A percentile compares a stretch with the other conserved stretches of the same genome.
Conservation (phyloP, 2,888 invertebrate genomes). For the Aphelenchoides bicaudatus region DNA sequence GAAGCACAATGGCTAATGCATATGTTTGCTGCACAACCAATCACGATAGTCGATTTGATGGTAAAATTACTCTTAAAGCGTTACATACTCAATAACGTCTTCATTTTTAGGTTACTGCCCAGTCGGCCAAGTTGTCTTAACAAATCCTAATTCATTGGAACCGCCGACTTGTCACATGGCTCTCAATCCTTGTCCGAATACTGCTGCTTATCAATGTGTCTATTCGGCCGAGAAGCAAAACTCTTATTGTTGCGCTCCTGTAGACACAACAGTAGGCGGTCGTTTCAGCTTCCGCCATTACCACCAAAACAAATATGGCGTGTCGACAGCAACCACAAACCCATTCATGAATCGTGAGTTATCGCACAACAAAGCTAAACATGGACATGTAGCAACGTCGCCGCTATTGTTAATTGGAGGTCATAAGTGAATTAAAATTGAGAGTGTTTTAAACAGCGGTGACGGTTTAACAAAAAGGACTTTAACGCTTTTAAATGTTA, state of each 20-base stretch:
- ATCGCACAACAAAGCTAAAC: too few species aligned
- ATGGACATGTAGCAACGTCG: not conserved
- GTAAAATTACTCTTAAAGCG: slow-evolving; percentile 4
- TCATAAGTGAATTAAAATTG: not conserved
- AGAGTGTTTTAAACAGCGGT: not conserved
- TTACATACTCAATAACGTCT: not conserved
- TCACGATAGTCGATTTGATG: slow-evolving; percentile 31
- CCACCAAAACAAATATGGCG: slow-evolving; percentile 12
- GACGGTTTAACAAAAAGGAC: not conserved
- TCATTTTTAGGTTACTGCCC: slow-evolving; percentile 53
- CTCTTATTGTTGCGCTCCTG: slow-evolving; percentile 58
- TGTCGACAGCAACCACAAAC: slow-evolving; percentile 9
- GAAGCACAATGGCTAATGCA: slow-evolving; percentile 33
- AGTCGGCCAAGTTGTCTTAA: slow-evolving; percentile 56
- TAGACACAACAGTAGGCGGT: slow-evolving; percentile 46
- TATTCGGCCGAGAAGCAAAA: slow-evolving; percentile 59
- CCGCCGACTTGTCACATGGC: slow-evolving; percentile 59
- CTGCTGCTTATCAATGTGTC: slow-evolving; percentile 55
- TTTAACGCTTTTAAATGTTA: too few species aligned
- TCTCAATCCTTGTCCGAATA: slow-evolving; percentile 55
- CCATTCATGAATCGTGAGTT: not conserved
- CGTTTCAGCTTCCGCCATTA: slow-evolving; percentile 7
- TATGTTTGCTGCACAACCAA: slow-evolving; percentile 37
- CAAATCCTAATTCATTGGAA: slow-evolving; percentile 30
- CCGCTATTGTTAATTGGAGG: slow-evolving; percentile 13